These are phyloP conservation scores for Nanorana parkeri DNA, from an alignment of 2,113 vertebrate species.

Conservation along the genomic window DNA sequence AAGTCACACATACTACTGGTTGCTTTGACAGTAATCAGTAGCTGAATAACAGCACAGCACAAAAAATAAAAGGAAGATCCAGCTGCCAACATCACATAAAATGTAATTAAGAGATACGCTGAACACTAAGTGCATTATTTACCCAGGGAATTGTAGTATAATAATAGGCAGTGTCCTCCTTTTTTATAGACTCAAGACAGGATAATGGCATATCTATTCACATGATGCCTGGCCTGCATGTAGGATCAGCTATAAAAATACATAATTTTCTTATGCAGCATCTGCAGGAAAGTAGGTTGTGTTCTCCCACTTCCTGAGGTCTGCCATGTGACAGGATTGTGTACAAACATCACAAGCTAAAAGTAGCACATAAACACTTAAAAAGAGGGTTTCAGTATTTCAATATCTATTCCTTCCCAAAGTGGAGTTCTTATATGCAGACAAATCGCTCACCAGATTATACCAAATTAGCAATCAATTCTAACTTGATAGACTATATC, in stretches of 20 bases:
- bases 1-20: neutral
- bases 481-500: too few relatives aligned
- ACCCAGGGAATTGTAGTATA: neutral
- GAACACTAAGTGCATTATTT: neutral
- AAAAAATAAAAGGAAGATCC: neutral
- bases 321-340: constrained; percentile 2
- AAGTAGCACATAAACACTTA: neutral
- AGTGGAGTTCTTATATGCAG: too few relatives aligned
- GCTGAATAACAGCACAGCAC: neutral
- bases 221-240: neutral
- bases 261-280: neutral
- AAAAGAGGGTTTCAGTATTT: constrained; percentile 11
- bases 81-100: neutral
- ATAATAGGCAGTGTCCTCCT: neutral
- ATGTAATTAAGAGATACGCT: neutral
- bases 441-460: too few relatives aligned
- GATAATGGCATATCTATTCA: neutral
- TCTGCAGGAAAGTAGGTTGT: neutral
- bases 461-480: too few relatives aligned
- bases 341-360: neutral
- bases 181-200: neutral
- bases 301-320: neutral
- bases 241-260: neutral
- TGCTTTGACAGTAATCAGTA: neutral
- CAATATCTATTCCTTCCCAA: neutral